Evolutionary conservation across 2,888 invertebrate species (phyloP).

Genomic region (Gortyna flavago): DNA sequence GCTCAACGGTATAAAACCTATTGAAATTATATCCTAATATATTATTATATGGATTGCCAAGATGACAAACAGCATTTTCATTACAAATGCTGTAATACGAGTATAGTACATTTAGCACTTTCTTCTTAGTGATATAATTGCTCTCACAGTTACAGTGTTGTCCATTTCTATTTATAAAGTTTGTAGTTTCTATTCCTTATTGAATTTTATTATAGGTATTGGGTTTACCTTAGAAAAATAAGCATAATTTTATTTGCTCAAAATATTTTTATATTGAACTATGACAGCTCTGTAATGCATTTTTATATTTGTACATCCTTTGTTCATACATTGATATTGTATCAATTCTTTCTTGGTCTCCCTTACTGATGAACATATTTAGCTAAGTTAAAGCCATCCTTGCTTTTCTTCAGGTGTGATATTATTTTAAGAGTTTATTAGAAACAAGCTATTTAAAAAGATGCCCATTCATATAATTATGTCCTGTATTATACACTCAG

Average conservation of each 20-base stretch:
- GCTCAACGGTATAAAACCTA: conserved; percentile 62
- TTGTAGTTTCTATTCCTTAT: conserved; percentile 55
- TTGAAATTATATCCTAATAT: conserved; percentile 55
- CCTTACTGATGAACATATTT: conserved; percentile 53
- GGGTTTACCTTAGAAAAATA: conserved; percentile 67
- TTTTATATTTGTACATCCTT: conserved; percentile 47
- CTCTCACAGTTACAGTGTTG: conserved; percentile 58
- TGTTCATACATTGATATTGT: conserved; percentile 34
- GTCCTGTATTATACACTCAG: conserved; percentile 38
- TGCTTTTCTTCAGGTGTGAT: conserved; percentile 70
- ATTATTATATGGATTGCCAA: conserved; percentile 52
- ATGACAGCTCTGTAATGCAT: conserved; percentile 62
- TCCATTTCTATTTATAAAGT: conserved; percentile 49
- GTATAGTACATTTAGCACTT: conserved; percentile 50
- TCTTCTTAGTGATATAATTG: conserved; percentile 42
- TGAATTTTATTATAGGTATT: conserved; percentile 64
- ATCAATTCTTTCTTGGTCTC: conserved; percentile 41
- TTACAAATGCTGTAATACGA: conserved; percentile 44
- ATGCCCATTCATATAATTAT: conserved; percentile 45
- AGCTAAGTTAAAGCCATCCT: conserved; percentile 64
- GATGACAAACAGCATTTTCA: conserved; percentile 54
- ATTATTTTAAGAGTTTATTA: conserved; percentile 66
- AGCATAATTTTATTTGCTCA: conserved; percentile 72
- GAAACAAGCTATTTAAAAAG: conserved; percentile 57
- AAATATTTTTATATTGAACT: conserved; percentile 65